Evolutionary conservation across 2,113 vertebrate species (phyloP).

Genomic region (Numenius arquata): DNA sequence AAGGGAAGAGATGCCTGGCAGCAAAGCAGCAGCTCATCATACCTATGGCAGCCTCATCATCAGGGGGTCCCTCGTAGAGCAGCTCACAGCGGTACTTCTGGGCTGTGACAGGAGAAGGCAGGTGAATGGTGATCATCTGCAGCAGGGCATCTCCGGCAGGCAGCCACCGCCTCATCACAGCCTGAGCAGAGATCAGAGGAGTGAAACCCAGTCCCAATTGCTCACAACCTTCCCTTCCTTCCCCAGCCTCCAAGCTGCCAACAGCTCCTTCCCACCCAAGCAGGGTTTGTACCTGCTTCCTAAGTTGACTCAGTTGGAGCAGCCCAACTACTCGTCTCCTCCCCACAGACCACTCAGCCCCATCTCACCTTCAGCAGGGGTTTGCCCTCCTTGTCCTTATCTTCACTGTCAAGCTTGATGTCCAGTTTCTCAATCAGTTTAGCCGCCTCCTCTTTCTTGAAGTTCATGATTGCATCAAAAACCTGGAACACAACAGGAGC

Average conservation of each 20-base stretch:
- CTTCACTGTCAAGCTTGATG: slow-evolving; percentile 89
- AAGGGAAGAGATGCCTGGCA: background rate
- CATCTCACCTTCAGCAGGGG: slow-evolving; percentile 84
- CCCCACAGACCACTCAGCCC: no score
- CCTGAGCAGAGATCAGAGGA: slow-evolving; percentile 52
- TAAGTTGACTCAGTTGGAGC: accelerated
- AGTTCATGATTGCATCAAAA: slow-evolving; percentile 94
- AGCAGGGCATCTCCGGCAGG: slow-evolving; percentile 92
- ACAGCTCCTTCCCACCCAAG: background rate
- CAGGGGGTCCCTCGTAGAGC: slow-evolving; percentile 91
- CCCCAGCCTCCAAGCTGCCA: background rate
- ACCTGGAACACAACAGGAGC: slow-evolving; percentile 67
- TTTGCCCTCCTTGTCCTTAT: slow-evolving; percentile 93
- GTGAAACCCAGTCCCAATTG: background rate
- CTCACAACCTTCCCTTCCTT: background rate
- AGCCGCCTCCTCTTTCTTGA: slow-evolving; percentile 88
- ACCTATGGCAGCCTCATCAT: slow-evolving; percentile 96
- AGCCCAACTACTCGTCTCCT: background rate
- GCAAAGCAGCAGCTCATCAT: background rate
- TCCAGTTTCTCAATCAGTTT: slow-evolving; percentile 90
- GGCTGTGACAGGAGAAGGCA: slow-evolving; percentile 94
- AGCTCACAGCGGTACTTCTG: slow-evolving; percentile 96
- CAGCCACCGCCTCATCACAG: slow-evolving; percentile 96
- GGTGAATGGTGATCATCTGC: slow-evolving; percentile 98
- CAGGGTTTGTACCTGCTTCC: background rate